A percentile compares a stretch with the other conserved stretches of the same genome.
phyloP scores from a whole-genome alignment of 2,888 invertebrate genomes.

The Helobdella robusta region DNA sequence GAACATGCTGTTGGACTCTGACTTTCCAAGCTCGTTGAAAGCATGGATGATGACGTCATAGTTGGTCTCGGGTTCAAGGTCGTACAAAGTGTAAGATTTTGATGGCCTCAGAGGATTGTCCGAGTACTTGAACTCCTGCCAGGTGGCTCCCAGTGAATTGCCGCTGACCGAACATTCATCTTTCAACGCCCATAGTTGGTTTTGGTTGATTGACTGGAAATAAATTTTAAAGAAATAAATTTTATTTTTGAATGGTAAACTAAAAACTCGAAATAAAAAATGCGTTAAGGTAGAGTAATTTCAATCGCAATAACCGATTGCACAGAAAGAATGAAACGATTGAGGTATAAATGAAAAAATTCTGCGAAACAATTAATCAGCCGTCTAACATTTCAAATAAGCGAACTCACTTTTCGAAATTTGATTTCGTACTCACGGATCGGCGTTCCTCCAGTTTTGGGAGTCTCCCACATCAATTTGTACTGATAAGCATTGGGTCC shows the following conservation, averaged over 20 bases:
- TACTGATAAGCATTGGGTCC: constrained; percentile 30
- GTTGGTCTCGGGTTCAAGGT: constrained; percentile 29
- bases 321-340: too few relatives aligned
- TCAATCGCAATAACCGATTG: too few relatives aligned
- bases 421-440: constrained; percentile 36
- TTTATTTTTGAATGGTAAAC: too few relatives aligned
- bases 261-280: too few relatives aligned
- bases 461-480: constrained; percentile 36
- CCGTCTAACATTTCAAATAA: neutral
- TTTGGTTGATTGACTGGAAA: too few relatives aligned
- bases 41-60: constrained; percentile 33
- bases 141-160: neutral
- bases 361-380: too few relatives aligned
- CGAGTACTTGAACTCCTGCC: neutral
- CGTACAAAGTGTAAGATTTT: constrained; percentile 28
- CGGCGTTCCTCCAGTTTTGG: constrained; percentile 36
- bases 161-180: neutral
- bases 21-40: constrained; percentile 32
- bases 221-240: neutral
- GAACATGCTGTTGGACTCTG: constrained; percentile 27
- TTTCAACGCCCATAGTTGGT: too few relatives aligned
- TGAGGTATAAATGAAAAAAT: too few relatives aligned
- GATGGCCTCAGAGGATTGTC: constrained; percentile 29
- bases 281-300: too few relatives aligned
- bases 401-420: constrained; percentile 33